These are phyloP conservation scores for Apistogramma diplotaenia DNA, from an alignment of 2,113 vertebrate species.

Conservation along the genomic window DNA sequence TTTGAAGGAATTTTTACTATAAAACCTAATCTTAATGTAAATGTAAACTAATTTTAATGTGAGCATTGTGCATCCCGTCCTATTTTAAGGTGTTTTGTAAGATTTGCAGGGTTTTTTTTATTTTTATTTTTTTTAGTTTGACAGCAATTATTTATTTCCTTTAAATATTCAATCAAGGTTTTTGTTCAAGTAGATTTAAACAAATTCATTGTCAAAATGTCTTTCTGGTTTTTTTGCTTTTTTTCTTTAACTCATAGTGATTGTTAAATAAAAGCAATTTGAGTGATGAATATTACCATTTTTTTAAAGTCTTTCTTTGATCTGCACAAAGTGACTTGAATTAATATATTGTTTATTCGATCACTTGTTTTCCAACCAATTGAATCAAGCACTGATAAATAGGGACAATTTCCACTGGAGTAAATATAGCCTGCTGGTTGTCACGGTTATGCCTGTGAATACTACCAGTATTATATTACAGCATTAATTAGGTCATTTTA, in stretches of 20 bases:
- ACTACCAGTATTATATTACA: not conserved
- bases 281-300: not conserved
- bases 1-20: not conserved
- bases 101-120: no score
- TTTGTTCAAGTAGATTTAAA: not conserved
- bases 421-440: not conserved
- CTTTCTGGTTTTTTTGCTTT: not conserved
- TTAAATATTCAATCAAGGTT: not conserved
- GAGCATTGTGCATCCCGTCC: not conserved
- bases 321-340: not conserved
- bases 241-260: not conserved
- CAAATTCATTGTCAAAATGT: not conserved
- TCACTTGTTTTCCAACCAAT: not conserved
- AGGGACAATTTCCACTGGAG: not conserved
- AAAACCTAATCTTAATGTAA: no score
- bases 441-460: not conserved
- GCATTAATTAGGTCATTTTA: slow-evolving; percentile 19
- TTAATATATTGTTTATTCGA: slow-evolving; percentile 14
- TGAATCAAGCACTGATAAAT: not conserved
- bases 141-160: not conserved
- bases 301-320: not conserved
- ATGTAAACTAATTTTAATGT: no score
- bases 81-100: not conserved
- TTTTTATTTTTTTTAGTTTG: no score
- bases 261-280: not conserved